These are phyloP conservation scores for Cryptoprocta ferox DNA, from an alignment of 2,797 vertebrate genomes.

Conservation along the genomic window DNA sequence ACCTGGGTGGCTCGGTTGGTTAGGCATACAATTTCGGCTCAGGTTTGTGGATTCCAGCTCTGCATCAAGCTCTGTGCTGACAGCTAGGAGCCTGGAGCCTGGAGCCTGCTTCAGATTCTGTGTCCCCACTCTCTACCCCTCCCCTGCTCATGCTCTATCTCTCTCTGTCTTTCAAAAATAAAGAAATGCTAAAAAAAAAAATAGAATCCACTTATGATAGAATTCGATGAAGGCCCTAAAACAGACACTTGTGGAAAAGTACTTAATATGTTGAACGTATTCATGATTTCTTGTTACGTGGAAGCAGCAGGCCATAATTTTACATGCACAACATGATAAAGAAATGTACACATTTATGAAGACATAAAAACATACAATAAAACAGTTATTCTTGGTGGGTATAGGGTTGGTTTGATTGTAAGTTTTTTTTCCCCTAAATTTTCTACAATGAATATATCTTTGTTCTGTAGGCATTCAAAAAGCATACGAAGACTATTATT, in stretches of 20 bases:
- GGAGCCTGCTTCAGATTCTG: too few relatives aligned
- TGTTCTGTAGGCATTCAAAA: not conserved
- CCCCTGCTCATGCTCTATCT: too few relatives aligned
- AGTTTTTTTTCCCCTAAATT: not conserved
- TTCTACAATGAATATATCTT: not conserved
- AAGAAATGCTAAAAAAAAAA: too few relatives aligned
- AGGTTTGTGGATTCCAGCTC: too few relatives aligned
- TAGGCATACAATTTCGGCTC: too few relatives aligned
- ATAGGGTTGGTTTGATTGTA: not conserved
- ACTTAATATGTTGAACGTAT: not conserved
- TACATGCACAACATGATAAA: accelerated
- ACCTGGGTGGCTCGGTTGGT: too few relatives aligned
- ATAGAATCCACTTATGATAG: too few relatives aligned
- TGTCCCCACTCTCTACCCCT: too few relatives aligned
- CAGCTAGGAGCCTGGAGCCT: too few relatives aligned
- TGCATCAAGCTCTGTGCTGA: too few relatives aligned
- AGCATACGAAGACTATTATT: not conserved
- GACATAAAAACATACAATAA: not conserved
- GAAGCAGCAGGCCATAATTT: not conserved
- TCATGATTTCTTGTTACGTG: not conserved
- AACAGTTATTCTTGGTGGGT: not conserved
- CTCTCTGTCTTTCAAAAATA: too few relatives aligned
- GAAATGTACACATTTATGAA: not conserved
- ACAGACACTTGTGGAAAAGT: not conserved
- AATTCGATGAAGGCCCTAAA: not conserved